A percentile compares a stretch with the other conserved stretches of the same genome.
Evolutionary conservation across 2,888 invertebrate genomes (phyloP).

Genomic region (Conistra vaccinii): DNA sequence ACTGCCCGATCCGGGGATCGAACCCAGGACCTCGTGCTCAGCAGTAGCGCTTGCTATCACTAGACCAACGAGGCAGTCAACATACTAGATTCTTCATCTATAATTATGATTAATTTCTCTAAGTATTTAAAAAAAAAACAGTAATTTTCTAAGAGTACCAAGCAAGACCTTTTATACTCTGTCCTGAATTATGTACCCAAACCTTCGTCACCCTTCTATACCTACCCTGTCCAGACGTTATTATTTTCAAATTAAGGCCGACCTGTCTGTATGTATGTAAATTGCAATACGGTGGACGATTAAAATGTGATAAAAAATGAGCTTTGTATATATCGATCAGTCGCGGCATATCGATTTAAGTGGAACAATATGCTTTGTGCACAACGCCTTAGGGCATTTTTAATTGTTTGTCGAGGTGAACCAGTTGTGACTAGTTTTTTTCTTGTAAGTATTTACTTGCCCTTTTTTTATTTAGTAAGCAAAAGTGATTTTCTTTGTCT

Average conservation of each 20-base stretch:
- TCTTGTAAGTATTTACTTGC: not conserved
- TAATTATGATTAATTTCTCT: not conserved
- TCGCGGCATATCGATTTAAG: conserved; percentile 54
- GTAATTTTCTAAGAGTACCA: not conserved
- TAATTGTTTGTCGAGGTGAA: not conserved
- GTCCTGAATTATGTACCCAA: conserved; percentile 17
- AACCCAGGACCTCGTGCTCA: too few relatives aligned
- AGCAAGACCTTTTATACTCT: not conserved
- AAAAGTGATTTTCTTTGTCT: not conserved
- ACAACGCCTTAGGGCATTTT: not conserved
- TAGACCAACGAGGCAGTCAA: too few relatives aligned
- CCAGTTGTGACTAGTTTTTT: not conserved
- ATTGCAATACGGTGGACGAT: conserved; percentile 76
- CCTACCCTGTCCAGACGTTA: conserved; percentile 81
- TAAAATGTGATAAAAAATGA: conserved; percentile 76
- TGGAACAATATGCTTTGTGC: conserved; percentile 47
- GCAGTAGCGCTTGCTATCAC: too few relatives aligned
- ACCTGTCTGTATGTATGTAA: conserved; percentile 81
- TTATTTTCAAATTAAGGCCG: conserved; percentile 89
- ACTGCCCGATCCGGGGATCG: too few relatives aligned
- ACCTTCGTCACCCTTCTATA: conserved; percentile 62
- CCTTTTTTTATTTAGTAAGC: not conserved
- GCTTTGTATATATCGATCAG: conserved; percentile 44
- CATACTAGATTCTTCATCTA: too few relatives aligned
- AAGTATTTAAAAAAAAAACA: too few relatives aligned